phyloP scores from a whole-genome alignment of 2,113 vertebrate species.

The Tor tambroides region DNA sequence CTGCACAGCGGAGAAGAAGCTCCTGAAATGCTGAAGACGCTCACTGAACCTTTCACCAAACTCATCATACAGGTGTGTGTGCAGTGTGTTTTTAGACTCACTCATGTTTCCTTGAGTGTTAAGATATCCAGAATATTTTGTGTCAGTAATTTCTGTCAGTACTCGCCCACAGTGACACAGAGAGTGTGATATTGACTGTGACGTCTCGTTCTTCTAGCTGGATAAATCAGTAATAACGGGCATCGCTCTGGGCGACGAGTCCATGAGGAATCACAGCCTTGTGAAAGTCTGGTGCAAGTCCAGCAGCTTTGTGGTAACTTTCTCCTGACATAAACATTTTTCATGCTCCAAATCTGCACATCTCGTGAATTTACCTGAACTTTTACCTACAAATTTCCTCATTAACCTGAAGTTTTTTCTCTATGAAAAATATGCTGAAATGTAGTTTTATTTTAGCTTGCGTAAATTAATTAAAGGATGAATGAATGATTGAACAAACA shows the following conservation, averaged over 20 bases:
- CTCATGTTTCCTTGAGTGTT: neutral
- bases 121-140: neutral
- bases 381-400: neutral
- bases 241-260: constrained; percentile 84
- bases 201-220: constrained; percentile 72
- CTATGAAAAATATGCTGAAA: neutral
- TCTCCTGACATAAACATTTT: neutral
- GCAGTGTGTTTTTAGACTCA: neutral
- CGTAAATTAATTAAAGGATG: neutral
- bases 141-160: neutral
- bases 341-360: neutral
- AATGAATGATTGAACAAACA: neutral
- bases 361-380: neutral
- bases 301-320: constrained; percentile 70
- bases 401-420: neutral
- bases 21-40: constrained; percentile 86
- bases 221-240: constrained; percentile 90
- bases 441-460: neutral
- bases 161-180: neutral
- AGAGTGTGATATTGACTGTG: neutral
- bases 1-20: constrained; percentile 81
- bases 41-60: constrained; percentile 89
- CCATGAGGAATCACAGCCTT: constrained; percentile 87
- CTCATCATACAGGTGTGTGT: constrained; percentile 84
- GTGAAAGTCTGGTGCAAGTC: constrained; percentile 84